Evolutionary conservation across 1,140 invertebrate species (phyloP), one percentile per base, ranked within the genome.

Genomic region (Nasonia vitripennis): DNA sequence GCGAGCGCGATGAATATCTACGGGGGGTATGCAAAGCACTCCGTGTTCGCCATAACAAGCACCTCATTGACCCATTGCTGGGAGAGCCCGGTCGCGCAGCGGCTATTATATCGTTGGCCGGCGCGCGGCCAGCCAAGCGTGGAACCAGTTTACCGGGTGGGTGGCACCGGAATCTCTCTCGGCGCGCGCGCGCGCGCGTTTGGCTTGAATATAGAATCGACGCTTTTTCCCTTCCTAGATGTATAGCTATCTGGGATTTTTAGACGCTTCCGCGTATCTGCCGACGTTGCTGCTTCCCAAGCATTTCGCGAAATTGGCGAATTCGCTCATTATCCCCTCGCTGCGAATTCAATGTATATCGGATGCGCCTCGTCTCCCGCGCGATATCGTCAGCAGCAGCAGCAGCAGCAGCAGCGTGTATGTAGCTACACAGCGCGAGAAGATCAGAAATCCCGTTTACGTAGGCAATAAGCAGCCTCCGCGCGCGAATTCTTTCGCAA

Each of bases 41-140:
- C 89, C 91, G 91, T 92, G 91, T 92, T 91, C 87, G 86, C 89
- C 90, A 93, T 93, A 92, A 93, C 91, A 92, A 93, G 91, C 90
- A 92, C 89, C 91, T 92, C 91, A 91, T 93, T 93, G 92, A 92
- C 91, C 91, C 90, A 92, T 92, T 91, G 90, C 87, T 78, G 73
- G 37, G 71, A 51, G 20, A 67, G 48, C 78, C 4, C 62, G 78
- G 10, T 9, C 41, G 41, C 41, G 7, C 20, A 5, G 41, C 41
- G 7, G 27, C 80, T 83, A 70, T 78, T 88, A 88, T 90, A 90
- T 89, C 89, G 89, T 90, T 92, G 89, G 85, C 81, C 89, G 89
- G 83, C 83, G 89, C 86, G 79, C 88, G 89, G 82, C 82, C 88
- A 90, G 77, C 88, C 84, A 81, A 87, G 78, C 87, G 88, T 86